A percentile compares a stretch with the other conserved stretches of the same genome.
Conservation (phyloP, 1,140 invertebrate species). For the Hyposmocoma kahamanoa region DNA sequence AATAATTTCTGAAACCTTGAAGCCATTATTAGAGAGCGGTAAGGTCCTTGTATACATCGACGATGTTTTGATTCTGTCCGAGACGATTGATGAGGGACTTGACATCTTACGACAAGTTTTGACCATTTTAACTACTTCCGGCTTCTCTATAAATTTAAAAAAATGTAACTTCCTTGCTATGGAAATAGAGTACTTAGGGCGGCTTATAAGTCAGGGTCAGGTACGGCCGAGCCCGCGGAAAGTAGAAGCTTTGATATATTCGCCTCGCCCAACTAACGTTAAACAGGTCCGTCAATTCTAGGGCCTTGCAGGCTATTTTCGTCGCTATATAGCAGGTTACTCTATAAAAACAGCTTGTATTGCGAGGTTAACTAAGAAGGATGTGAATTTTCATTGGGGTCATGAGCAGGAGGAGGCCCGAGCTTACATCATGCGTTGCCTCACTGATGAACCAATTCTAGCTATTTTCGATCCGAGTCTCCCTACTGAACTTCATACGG, state of each 20-base stretch:
- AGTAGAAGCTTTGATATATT: slow-evolving; percentile 29
- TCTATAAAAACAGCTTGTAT: slow-evolving; percentile 19
- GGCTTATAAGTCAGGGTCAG: slow-evolving; percentile 16
- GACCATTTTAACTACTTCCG: not conserved
- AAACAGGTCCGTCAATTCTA: slow-evolving; percentile 31
- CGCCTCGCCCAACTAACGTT: slow-evolving; percentile 27
- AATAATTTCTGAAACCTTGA: not conserved
- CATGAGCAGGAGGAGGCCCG: not conserved
- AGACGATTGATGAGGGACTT: not conserved
- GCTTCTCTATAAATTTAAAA: not conserved
- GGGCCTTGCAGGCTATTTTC: slow-evolving; percentile 34
- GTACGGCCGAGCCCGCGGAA: slow-evolving; percentile 30
- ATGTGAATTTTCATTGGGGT: not conserved
- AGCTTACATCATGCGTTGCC: not conserved
- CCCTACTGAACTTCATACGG: slow-evolving; percentile 25
- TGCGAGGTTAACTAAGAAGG: slow-evolving; percentile 20
- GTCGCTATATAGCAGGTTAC: slow-evolving; percentile 29
- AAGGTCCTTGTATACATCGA: not conserved
- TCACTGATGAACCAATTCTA: slow-evolving; percentile 14
- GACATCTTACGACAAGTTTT: not conserved
- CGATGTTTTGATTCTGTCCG: not conserved
- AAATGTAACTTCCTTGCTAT: not conserved
- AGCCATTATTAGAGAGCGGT: slow-evolving; percentile 22
- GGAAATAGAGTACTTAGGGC: not conserved
- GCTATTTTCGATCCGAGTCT: slow-evolving; percentile 21